These are phyloP conservation scores for Carollia perspicillata DNA, from an alignment of 2,113 vertebrate species.

Conservation along the genomic window DNA sequence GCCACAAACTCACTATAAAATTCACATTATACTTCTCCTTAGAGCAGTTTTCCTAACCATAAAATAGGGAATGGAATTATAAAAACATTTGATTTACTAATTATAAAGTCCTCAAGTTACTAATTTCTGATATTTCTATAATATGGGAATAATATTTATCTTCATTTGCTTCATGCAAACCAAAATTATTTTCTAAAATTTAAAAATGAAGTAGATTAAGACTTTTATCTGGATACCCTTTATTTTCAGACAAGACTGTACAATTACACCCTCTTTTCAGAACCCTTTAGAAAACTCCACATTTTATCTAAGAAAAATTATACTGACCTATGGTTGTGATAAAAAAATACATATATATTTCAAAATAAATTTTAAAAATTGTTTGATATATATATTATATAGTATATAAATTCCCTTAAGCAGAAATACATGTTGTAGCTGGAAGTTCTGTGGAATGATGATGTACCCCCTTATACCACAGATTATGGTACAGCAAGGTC, in stretches of 20 bases:
- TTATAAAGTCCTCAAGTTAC: background rate
- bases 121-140: background rate
- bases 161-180: background rate
- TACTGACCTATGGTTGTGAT: background rate
- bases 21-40: background rate
- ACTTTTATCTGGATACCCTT: background rate
- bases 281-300: constrained; percentile 2
- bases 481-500: background rate
- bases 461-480: background rate
- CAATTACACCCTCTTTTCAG: constrained; percentile 25
- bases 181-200: constrained; percentile 27
- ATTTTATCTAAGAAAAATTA: constrained; percentile 34
- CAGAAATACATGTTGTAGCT: background rate
- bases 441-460: background rate
- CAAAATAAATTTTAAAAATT: background rate
- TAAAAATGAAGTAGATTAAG: background rate
- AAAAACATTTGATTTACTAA: constrained; percentile 23
- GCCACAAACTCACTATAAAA: background rate
- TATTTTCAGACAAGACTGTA: background rate
- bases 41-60: background rate
- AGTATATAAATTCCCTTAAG: background rate
- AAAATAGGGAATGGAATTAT: background rate
- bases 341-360: background rate
- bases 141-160: background rate
- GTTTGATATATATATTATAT: background rate